Base-by-base conservation (phyloP, 2,113 vertebrate species). In the Eublepharis macularius region DNA sequence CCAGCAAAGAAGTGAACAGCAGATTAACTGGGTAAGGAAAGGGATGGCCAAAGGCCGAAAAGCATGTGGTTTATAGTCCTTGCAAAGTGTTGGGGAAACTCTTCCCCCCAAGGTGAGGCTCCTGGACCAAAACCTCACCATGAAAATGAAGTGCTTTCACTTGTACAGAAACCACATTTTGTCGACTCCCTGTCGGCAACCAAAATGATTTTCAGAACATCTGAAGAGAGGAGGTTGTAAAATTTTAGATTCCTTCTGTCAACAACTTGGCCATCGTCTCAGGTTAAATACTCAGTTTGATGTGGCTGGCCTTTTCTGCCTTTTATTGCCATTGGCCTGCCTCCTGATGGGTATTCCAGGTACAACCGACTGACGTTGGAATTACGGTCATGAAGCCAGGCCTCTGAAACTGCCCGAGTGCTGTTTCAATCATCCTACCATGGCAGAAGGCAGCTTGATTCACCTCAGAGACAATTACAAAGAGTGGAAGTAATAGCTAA, bases 341-440 rank as follows among this genome's bases (percentile, higher is more conserved):
- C 80, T 77, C 79, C 75, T 60, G 81, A 92, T 90, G 89, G 80
- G 49, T 54, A 47, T 76, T 91, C 77, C 90, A 89, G 91, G 91
- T 81, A 26, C 4, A 4, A 32, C 39, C 49, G 14, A 29, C 14
- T 39, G 74, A 51, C 45, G 1, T 84, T 34, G 76, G 84, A 26
- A 76, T 54, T 69, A 43, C 47, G 60, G 81, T 0, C 84, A 45
- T 81, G 87, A 93, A 84, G 7, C 41, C 11, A 57, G 73, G 73
- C 41, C 72, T 51, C 69, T 81, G 76, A 54, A 84, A 88, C 76
- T 86, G 92, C 84, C 51, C 21, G 57, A 88, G 72, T 83, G 70
- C 41, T 74, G 16, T 65, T 82, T 86, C 77, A 77, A 26, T 73
- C 91, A 82, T 12, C 80, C 84, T 81, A 1, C 68, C 29, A 1